phyloP scores from a whole-genome alignment of 2,797 vertebrate species.

The Lerista edwardsae region DNA sequence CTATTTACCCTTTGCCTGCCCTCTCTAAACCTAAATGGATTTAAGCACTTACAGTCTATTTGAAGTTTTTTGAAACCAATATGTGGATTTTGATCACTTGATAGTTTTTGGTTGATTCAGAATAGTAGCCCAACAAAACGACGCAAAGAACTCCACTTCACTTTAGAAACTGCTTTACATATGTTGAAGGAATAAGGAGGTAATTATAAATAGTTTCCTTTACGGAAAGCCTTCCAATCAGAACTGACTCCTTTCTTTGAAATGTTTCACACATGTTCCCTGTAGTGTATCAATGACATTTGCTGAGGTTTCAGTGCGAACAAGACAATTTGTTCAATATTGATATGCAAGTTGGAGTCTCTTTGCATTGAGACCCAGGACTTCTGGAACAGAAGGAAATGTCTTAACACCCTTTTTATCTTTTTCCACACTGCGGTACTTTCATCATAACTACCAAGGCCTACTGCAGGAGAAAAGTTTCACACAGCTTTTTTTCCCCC shows the following conservation, averaged over 20 bases:
- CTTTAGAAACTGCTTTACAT: conserved; percentile 22
- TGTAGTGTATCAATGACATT: conserved; percentile 20
- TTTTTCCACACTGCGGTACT: conserved; percentile 33
- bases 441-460: conserved; percentile 44
- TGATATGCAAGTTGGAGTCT: conserved; percentile 37
- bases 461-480: conserved; percentile 31
- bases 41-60: too few species aligned
- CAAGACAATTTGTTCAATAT: conserved; percentile 46
- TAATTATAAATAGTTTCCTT: conserved; percentile 21
- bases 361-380: conserved; percentile 19
- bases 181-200: conserved; percentile 24
- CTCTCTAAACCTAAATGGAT: too few species aligned
- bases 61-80: too few species aligned
- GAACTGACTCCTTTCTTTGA: conserved; percentile 31
- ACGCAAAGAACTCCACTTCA: background rate
- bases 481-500: conserved; percentile 34
- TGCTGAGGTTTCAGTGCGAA: conserved; percentile 7
- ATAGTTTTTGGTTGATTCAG: background rate
- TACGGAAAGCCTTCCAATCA: conserved; percentile 26
- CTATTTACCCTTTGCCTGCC: too few species aligned
- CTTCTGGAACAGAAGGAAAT: conserved; percentile 48
- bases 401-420: conserved; percentile 55
- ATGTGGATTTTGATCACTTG: background rate
- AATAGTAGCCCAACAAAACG: conserved; percentile 35
- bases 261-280: conserved; percentile 37